Conservation (phyloP, 2,113 vertebrate species). For the Prochilodus magdalenae region DNA sequence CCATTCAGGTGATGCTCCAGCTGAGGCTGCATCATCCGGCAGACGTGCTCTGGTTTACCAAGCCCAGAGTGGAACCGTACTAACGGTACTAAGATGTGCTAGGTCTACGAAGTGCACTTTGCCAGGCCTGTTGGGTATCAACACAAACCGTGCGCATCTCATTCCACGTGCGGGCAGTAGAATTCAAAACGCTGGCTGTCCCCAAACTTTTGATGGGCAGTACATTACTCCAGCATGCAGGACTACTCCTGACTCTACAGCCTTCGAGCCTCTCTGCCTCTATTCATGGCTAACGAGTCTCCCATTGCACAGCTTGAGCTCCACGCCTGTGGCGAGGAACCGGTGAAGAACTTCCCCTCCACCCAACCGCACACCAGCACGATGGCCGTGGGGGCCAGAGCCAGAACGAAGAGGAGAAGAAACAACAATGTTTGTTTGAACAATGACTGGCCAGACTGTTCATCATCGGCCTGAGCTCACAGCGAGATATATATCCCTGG, state of each 20-base stretch:
- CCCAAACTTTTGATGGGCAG: too few relatives aligned
- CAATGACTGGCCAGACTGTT: conserved; percentile 53
- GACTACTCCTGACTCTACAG: conserved; percentile 37
- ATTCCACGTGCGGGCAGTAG: too few relatives aligned
- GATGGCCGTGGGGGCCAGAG: background rate
- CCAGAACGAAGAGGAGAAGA: conserved; percentile 17
- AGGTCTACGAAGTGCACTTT: too few relatives aligned
- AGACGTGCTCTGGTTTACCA: too few relatives aligned
- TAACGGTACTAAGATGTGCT: too few relatives aligned
- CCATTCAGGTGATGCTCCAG: too few relatives aligned
- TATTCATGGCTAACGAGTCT: conserved; percentile 46
- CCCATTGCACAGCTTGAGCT: conserved; percentile 6
- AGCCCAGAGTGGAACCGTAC: too few relatives aligned
- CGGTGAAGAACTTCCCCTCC: background rate
- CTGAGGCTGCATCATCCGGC: too few relatives aligned
- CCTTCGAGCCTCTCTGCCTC: conserved; percentile 62
- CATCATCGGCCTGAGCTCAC: conserved; percentile 68
- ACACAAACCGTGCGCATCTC: too few relatives aligned
- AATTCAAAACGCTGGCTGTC: too few relatives aligned
- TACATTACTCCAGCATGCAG: too few relatives aligned
- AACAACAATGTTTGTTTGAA: conserved; percentile 57
- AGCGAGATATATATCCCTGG: conserved; percentile 68
- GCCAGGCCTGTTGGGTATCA: too few relatives aligned
- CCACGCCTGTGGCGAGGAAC: background rate
- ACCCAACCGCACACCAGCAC: background rate